Evolutionary conservation across 2,113 vertebrate genomes (phyloP), one percentile per base, ranked within the genome.

Genomic region (Paramormyrops kingsleyae): DNA sequence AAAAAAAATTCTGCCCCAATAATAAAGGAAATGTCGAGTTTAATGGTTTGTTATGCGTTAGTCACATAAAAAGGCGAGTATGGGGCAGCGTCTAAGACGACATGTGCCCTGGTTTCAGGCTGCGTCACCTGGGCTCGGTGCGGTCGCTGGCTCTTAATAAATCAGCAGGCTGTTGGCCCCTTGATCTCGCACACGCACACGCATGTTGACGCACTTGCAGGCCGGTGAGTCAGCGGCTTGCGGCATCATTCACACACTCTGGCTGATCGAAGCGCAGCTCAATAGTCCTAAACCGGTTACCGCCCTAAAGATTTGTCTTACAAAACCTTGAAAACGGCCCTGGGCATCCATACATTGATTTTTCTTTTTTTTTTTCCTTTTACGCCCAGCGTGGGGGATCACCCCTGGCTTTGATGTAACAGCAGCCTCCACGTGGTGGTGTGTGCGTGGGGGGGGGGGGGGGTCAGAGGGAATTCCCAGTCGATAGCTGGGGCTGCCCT

Each of bases 281-380:
- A 97, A 99, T 99, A 99, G 96, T 97, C 97, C 97, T 98, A 98
- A 99, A 98, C 97, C 97, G 96, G 96, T 94, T 95, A 96, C 96
- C 94, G 96, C 98, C 98, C 97, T 97, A 97, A 97, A 99, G 97
- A 99, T 99, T 98, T 99, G 98, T 99, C 97, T 99, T 99, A 99
- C 98, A 99, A 98, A 99, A 97, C 97, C 97, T 97, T 97, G 97
- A 98, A 97, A 97, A 97, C 95, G 95, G 95, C 95, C 96, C 96
- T 94, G 95, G 97, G 97, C 97, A 95, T 97, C 96, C 95, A 96
- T 96, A 97, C 97, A 99, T 99, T 99, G 98, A 99, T 99, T 99
- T 99, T 98, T 93, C 9, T 3, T 42, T 46, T 94, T 97, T 97
- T 94, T 96, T 97, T 8, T 83, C 10, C 2, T 46, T 46, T 94